Base-by-base conservation (phyloP, 2,797 vertebrate species). In the Coccyzus lansbergi region DNA sequence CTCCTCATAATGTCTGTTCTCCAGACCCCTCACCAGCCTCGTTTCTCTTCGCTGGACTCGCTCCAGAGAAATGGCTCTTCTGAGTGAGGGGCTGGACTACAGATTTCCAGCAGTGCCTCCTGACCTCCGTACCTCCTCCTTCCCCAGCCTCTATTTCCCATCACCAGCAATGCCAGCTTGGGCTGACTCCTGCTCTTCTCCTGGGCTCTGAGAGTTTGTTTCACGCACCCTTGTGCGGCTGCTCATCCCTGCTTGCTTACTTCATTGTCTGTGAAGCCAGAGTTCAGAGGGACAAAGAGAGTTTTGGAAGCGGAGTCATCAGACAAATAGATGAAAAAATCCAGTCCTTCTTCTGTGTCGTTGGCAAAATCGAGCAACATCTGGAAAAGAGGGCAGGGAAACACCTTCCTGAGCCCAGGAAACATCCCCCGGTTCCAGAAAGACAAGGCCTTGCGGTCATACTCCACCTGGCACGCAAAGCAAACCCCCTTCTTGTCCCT, bases 261-360 rank as follows among this genome's bases (percentile, higher is more conserved):
- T 97, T 98, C 97, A 87, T 99, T 99, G 36, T 86, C 93, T 31
- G 85, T 14, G 56, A 99, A 99, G 83, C 99, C 99, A 15, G 97
- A 95, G 6, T 99, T 98, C 82, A 98, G 97, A 62, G 99, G 99
- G 36, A 99, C 98, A 65, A 99, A 99, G 63, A 99, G 96, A 0
- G 98, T 99, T 95, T 98, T 98, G 52, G 98, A 98, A 60, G 98
- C 95, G 3, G 96, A 98, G 74, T 96, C 98, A n/a, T 98, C 97
- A 6, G 98, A 97, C 36, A 99, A 97, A 89, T 98, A 98, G 26
- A 97, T 95, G 48, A 99, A 79, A 13, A 99, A 98, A 33, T 98
- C 95, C 33, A 94, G 84, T 24, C 99, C 99, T n/a, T 97, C 97
- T 10, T 95, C 76, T 13, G 98, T 98, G 7, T 97, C 93, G 28